phyloP scores from a whole-genome alignment of 2,888 invertebrate genomes.

The Villa cingulata region DNA sequence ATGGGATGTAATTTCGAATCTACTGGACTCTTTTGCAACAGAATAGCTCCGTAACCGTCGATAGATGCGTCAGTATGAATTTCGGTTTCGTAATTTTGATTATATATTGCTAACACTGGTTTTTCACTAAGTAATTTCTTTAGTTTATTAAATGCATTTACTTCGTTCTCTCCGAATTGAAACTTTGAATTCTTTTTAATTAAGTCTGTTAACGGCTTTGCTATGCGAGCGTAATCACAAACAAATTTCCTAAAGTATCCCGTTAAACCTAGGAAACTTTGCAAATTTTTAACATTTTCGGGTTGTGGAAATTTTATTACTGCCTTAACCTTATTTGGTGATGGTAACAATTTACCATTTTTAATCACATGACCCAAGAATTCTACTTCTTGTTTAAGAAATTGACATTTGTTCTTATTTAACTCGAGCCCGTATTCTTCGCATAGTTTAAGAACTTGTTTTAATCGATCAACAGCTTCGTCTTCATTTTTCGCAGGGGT shows the following conservation, averaged over 20 bases:
- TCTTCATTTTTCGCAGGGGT: constrained; percentile 6
- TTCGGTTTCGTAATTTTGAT: constrained; percentile 16
- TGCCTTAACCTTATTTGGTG: constrained; percentile 2
- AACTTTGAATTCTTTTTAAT: constrained; percentile 3
- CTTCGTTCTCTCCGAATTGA: constrained; percentile 18
- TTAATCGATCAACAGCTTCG: constrained; percentile 5
- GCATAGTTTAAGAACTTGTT: constrained; percentile 3
- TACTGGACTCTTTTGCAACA: constrained; percentile 13
- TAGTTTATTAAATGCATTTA: too few species aligned
- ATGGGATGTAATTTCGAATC: constrained; percentile 6
- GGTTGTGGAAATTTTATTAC: constrained; percentile 7
- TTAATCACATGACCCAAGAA: constrained; percentile 10
- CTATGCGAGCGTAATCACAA: neutral
- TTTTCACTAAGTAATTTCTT: constrained; percentile 6
- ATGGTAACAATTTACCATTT: neutral
- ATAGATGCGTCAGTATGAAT: constrained; percentile 21
- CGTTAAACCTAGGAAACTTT: constrained; percentile 14
- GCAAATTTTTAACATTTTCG: neutral
- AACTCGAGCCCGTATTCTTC: constrained; percentile 10
- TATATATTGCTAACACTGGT: constrained; percentile 20
- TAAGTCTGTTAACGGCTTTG: constrained; percentile 2
- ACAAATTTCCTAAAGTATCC: constrained; percentile 3
- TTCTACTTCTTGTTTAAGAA: constrained; percentile 9
- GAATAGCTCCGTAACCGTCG: constrained; percentile 17
- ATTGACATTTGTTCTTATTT: constrained; percentile 16